Percentiles rank a stretch among this genome's conserved stretches.
phyloP scores from a whole-genome alignment of 2,888 invertebrate species.

The Automeris io region DNA sequence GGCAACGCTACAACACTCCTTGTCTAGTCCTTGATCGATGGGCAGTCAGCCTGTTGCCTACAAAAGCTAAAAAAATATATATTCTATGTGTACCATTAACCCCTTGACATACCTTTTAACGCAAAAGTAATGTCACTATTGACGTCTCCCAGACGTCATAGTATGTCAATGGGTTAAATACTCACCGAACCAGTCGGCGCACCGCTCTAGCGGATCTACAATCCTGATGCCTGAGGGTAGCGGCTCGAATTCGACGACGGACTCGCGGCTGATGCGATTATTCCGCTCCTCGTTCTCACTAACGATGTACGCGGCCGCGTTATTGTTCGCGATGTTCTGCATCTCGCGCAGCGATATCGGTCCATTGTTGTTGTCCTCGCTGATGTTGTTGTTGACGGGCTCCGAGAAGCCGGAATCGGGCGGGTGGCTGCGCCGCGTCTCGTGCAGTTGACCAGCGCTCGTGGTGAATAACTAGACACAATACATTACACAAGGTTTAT shows the following conservation, averaged over 20 bases:
- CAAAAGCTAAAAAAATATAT: too few relatives aligned
- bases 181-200: slow-evolving; percentile 69
- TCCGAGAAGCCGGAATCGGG: slow-evolving; percentile 66
- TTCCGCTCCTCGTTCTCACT: slow-evolving; percentile 71
- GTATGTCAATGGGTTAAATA: too few relatives aligned
- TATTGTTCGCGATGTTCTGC: slow-evolving; percentile 77
- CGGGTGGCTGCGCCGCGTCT: slow-evolving; percentile 53
- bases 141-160: too few relatives aligned
- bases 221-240: slow-evolving; percentile 49
- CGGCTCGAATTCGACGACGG: slow-evolving; percentile 65
- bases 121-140: too few relatives aligned
- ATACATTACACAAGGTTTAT: too few relatives aligned
- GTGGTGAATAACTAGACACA: slow-evolving; percentile 55
- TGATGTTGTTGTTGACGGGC: slow-evolving; percentile 63
- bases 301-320: slow-evolving; percentile 70
- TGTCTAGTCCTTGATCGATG: too few relatives aligned
- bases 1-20: too few relatives aligned
- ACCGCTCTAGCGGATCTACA: slow-evolving; percentile 56
- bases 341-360: slow-evolving; percentile 74
- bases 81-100: too few relatives aligned
- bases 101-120: too few relatives aligned
- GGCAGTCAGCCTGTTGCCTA: too few relatives aligned
- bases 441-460: slow-evolving; percentile 59
- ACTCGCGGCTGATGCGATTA: slow-evolving; percentile 57
- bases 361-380: slow-evolving; percentile 76